Percentiles rank a stretch among this genome's conserved stretches.
phyloP scores from a whole-genome alignment of 2,797 vertebrate species.

The Thaleichthys pacificus region DNA sequence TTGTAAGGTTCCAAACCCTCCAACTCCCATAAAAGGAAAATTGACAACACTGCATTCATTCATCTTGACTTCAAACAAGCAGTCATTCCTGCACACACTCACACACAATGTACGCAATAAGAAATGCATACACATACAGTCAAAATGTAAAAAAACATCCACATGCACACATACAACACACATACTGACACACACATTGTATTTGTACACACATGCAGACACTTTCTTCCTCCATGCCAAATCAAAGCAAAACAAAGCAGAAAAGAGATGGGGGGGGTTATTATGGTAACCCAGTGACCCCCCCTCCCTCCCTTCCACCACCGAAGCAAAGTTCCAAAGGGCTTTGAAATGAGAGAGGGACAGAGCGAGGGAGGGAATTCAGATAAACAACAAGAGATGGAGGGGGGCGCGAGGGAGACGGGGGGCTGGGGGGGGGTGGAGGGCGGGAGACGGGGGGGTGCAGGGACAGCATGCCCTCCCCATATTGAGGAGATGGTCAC shows the following conservation, averaged over 20 bases:
- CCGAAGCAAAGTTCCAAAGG: constrained; percentile 39
- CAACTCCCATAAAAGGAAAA: too few species aligned
- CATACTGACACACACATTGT: background rate
- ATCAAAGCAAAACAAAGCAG: constrained; percentile 2
- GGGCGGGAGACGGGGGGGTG: constrained; percentile 31
- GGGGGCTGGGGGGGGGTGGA: constrained; percentile 39
- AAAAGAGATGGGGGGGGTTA: constrained; percentile 44
- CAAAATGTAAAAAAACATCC: background rate
- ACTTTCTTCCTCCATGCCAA: background rate
- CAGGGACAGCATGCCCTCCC: constrained; percentile 51
- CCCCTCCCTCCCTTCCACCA: constrained; percentile 50
- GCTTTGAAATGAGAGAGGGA: constrained; percentile 69
- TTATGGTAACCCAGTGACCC: constrained; percentile 66
- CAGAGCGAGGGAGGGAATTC: constrained; percentile 30
- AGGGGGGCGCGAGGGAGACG: constrained; percentile 53
- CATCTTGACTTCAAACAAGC: too few species aligned
- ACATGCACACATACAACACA: constrained; percentile 5
- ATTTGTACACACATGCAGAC: background rate
- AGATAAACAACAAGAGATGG: constrained; percentile 67
- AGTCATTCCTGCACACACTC: constrained; percentile 2
- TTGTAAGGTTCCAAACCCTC: too few species aligned
- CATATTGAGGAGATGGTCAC: constrained; percentile 44
- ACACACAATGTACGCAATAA: constrained; percentile 1
- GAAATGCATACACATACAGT: background rate
- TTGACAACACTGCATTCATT: too few species aligned